These are phyloP conservation scores for Corbicula japonica DNA, from an alignment of 2,888 invertebrate genomes.

Conservation along the genomic window DNA sequence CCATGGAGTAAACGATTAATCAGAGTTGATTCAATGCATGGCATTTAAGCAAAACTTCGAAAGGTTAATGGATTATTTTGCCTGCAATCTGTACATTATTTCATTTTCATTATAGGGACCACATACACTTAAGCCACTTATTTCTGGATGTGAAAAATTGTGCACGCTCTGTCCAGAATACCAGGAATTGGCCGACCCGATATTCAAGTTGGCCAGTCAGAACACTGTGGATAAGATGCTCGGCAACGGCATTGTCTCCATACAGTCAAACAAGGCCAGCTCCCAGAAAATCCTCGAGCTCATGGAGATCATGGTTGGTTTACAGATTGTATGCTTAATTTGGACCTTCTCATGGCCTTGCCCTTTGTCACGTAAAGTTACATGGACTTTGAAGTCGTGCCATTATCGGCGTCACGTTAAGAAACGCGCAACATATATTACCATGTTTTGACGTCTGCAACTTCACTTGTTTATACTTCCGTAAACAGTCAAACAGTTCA, in stretches of 20 bases:
- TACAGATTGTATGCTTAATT: not conserved
- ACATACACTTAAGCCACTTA: conserved; percentile 9
- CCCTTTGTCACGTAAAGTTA: too few relatives aligned
- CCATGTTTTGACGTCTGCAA: too few relatives aligned
- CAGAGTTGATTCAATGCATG: too few relatives aligned
- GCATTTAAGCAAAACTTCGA: too few relatives aligned
- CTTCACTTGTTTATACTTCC: too few relatives aligned
- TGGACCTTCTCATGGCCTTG: too few relatives aligned
- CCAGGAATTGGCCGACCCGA: conserved; percentile 57
- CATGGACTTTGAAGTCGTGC: too few relatives aligned
- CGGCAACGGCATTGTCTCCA: conserved; percentile 46
- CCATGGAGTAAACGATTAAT: too few relatives aligned
- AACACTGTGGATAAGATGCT: conserved; percentile 46
- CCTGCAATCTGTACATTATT: not conserved
- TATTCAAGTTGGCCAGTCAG: conserved; percentile 42
- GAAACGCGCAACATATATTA: too few relatives aligned
- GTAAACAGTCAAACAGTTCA: too few relatives aligned
- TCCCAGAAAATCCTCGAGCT: conserved; percentile 47
- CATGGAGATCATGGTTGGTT: conserved; percentile 50
- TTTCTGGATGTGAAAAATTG: conserved; percentile 32
- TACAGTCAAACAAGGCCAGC: conserved; percentile 29
- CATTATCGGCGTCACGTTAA: too few relatives aligned
- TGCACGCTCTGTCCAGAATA: conserved; percentile 60
- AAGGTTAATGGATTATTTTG: not conserved
- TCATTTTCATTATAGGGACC: conserved; percentile 26